Evolutionary conservation across 2,113 vertebrate species (phyloP), one percentile per base, ranked within the genome.

Genomic region (Anseranas semipalmata): DNA sequence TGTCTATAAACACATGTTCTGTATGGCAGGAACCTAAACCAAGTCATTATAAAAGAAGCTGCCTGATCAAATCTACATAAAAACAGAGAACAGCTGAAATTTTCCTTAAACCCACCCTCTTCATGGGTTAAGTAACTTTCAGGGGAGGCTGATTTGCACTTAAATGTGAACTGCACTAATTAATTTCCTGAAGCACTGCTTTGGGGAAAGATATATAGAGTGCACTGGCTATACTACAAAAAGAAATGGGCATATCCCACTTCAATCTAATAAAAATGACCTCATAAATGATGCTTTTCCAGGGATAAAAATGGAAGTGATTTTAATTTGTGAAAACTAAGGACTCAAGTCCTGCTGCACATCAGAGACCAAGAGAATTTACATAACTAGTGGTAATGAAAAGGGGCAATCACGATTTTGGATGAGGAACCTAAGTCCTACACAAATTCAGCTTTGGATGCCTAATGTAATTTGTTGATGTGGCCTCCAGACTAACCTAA

Each of bases 261-360:
- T 88, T 92, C 83, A 86, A 35, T 79, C 53, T 92, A 92, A 73
- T 88, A 90, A 92, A 88, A 83, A 39, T 48, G 67, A 65, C 24
- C 25, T 8, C 74, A 79, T 76, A 92, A 86, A 94, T 83, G 30
- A 83, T 76, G 43, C 5, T 94, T 75, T 73, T 62, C 30, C 53
- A 79, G 35, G 25, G 39, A 68, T 56, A 93, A 76, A 92, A 88
- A 92, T 17, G 8, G 82, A 96, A 78, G n/a, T 2, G 2, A 50
- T 78, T 71, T 90, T 67, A 71, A 62, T 41, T 67, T 55, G n/a
- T 90, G 58, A 92, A 86, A 80, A 13, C 43, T n/a, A n/a, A 55
- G 60, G 58, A 35, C 27, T 35, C 10, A 78, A 85, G 46, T 67
- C 66, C n/a, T 53, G 25, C 22, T 55, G 56, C 24, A n/a, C 19